These are phyloP conservation scores for Takifugu flavidus DNA, from an alignment of 2,113 vertebrate genomes.

Conservation along the genomic window DNA sequence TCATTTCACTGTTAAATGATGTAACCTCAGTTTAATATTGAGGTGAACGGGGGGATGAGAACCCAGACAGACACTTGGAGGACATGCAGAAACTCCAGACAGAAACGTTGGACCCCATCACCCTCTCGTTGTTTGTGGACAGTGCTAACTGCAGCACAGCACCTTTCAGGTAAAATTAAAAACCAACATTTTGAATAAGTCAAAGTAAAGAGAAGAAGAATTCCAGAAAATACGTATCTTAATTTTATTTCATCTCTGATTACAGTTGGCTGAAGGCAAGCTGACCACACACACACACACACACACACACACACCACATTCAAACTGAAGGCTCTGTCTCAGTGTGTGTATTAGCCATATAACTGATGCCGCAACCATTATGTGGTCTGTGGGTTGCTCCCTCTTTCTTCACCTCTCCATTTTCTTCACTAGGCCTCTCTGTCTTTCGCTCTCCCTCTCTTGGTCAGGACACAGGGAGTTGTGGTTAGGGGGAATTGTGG, in stretches of 20 bases:
- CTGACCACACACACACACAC: neutral
- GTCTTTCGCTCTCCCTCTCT: constrained; percentile 28
- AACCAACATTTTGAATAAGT: too few species aligned
- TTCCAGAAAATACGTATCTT: too few species aligned
- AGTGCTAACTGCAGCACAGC: too few species aligned
- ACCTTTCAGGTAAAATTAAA: too few species aligned
- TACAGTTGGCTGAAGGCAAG: neutral
- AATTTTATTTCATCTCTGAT: neutral
- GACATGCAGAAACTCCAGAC: too few species aligned
- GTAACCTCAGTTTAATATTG: too few species aligned
- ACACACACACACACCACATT: neutral
- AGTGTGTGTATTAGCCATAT: constrained; percentile 25
- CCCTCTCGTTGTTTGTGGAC: too few species aligned
- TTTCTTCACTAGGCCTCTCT: constrained; percentile 21
- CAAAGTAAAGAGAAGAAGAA: too few species aligned
- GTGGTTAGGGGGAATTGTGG: constrained; percentile 56
- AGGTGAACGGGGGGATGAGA: too few species aligned
- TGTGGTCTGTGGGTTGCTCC: constrained; percentile 63
- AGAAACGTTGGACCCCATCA: too few species aligned
- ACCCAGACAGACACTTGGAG: too few species aligned
- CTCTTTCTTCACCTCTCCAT: constrained; percentile 47
- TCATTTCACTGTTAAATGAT: too few species aligned
- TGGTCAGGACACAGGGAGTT: constrained; percentile 50
- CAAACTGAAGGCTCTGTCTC: constrained; percentile 8
- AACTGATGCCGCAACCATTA: constrained; percentile 54